Conservation (phyloP, 2,113 vertebrate species). For the Hypomesus transpacificus region DNA sequence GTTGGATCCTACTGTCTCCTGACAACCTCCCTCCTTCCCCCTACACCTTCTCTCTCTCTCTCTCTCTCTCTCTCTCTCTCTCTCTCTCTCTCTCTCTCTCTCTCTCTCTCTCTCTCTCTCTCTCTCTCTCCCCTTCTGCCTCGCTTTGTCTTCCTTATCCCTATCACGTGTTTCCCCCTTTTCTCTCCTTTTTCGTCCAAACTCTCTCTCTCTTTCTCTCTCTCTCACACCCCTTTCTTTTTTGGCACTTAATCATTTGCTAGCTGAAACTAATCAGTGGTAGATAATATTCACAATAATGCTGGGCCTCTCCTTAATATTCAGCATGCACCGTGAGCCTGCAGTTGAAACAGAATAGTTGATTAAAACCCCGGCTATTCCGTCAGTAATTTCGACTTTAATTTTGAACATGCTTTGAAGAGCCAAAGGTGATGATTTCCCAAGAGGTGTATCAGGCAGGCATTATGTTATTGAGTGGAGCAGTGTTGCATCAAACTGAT, state of each 20-base stretch:
- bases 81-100: conserved; percentile 10
- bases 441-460: conserved; percentile 63
- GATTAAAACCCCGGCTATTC: conserved; percentile 78
- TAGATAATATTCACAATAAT: conserved; percentile 68
- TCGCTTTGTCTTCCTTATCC: conserved; percentile 10
- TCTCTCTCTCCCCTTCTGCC: conserved; percentile 7
- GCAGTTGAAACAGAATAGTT: conserved; percentile 83
- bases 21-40: conserved; percentile 23
- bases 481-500: conserved; percentile 54
- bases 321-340: conserved; percentile 62
- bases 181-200: neutral
- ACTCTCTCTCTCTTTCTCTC: conserved; percentile 25
- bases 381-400: conserved; percentile 69
- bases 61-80: conserved; percentile 4
- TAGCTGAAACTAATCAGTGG: conserved; percentile 59
- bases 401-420: conserved; percentile 66
- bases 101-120: conserved; percentile 6
- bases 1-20: conserved; percentile 25
- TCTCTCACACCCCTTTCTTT: conserved; percentile 16
- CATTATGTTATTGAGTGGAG: conserved; percentile 44
- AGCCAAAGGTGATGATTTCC: conserved; percentile 80
- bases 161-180: neutral
- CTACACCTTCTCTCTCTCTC: conserved; percentile 8
- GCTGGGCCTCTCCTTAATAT: conserved; percentile 70
- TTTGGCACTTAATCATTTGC: conserved; percentile 45